phyloP scores from a whole-genome alignment of 2,888 invertebrate genomes.

The Girardia tigrina region DNA sequence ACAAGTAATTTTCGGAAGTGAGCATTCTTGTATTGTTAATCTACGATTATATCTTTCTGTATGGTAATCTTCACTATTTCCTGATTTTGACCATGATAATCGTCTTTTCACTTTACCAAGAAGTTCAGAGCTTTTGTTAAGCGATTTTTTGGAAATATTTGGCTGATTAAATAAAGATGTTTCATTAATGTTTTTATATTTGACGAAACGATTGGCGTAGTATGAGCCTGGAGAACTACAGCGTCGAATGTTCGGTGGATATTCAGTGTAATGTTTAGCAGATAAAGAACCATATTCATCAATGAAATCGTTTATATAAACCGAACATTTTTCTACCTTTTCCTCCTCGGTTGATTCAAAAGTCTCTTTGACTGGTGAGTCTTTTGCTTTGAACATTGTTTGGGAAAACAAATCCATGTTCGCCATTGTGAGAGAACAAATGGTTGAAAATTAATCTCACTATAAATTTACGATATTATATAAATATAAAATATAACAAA shows the following conservation, averaged over 20 bases:
- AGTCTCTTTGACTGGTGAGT: not conserved
- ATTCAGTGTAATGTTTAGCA: not conserved
- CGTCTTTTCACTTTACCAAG: slow-evolving; percentile 8
- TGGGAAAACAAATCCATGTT: not conserved
- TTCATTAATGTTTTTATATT: not conserved
- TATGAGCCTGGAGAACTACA: not conserved
- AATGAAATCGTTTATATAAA: not conserved
- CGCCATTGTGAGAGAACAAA: not conserved
- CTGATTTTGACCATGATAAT: not conserved
- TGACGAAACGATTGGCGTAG: not conserved
- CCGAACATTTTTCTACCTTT: slow-evolving; percentile 4
- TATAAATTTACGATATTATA: no score
- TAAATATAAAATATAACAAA: no score
- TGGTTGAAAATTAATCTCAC: no score
- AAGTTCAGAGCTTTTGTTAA: not conserved
- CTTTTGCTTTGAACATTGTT: not conserved
- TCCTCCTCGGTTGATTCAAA: not conserved
- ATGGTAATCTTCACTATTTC: not conserved
- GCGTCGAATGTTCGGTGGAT: not conserved
- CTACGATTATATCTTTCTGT: not conserved
- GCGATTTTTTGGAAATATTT: not conserved
- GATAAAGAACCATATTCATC: not conserved
- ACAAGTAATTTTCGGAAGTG: not conserved
- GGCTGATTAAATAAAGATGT: not conserved
- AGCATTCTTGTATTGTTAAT: not conserved